Evolutionary conservation across 2,888 invertebrate genomes (phyloP).

Genomic region (Teleiodes luculella): DNA sequence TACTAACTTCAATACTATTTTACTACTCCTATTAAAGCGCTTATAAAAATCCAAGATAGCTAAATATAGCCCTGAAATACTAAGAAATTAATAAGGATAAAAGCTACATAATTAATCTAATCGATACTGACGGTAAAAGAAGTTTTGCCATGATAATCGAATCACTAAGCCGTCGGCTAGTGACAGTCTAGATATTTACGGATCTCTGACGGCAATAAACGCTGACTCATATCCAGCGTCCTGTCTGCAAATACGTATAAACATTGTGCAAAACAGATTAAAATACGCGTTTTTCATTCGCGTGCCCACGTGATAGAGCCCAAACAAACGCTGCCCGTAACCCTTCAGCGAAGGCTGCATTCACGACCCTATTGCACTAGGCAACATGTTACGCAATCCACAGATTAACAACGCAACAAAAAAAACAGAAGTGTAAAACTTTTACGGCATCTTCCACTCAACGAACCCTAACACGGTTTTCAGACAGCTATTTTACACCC

Average conservation of each 20-base stretch:
- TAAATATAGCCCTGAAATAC: too few species aligned
- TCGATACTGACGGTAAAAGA: neutral
- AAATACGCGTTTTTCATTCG: neutral
- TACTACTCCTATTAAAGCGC: neutral
- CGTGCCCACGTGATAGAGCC: conserved; percentile 8
- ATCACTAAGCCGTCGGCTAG: neutral
- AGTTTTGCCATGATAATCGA: neutral
- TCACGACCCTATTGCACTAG: conserved; percentile 4
- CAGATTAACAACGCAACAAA: conserved; percentile 28
- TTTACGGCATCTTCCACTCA: conserved; percentile 54
- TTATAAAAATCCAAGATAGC: too few species aligned
- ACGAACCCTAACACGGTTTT: conserved; percentile 41
- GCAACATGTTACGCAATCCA: conserved; percentile 50
- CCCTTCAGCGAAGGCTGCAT: conserved; percentile 11
- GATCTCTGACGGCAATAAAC: neutral
- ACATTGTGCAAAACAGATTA: neutral
- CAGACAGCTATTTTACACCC: conserved; percentile 60
- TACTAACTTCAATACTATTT: neutral
- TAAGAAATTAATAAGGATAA: too few species aligned
- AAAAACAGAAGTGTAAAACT: conserved; percentile 48
- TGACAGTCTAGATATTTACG: neutral
- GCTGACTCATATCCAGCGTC: neutral
- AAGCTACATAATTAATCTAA: too few species aligned
- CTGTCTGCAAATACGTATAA: neutral
- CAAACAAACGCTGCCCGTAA: conserved; percentile 8